A percentile compares a stretch with the other conserved stretches of the same genome.
Evolutionary conservation across 1,140 invertebrate genomes (phyloP).

Genomic region (Drosophila ohnishii): DNA sequence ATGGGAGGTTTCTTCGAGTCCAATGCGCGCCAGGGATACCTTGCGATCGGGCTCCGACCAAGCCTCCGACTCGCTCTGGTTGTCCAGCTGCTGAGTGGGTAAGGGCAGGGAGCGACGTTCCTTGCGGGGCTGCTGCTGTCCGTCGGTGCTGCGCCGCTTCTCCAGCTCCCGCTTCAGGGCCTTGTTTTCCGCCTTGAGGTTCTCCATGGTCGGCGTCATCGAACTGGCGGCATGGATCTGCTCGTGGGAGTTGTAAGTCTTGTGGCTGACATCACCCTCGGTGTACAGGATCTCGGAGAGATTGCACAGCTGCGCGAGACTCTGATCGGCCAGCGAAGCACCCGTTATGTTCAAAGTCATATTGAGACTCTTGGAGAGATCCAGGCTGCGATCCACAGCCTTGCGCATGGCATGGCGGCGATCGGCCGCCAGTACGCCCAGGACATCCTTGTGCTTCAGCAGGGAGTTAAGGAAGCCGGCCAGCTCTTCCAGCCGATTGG

Average conservation of each 20-base stretch:
- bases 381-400: constrained; percentile 85
- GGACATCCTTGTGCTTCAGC: constrained; percentile 86
- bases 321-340: constrained; percentile 73
- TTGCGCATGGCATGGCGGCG: constrained; percentile 84
- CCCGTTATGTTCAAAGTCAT: constrained; percentile 79
- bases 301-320: constrained; percentile 83
- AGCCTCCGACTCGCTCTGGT: constrained; percentile 90
- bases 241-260: constrained; percentile 75
- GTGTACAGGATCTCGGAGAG: constrained; percentile 83
- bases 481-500: constrained; percentile 87
- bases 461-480: constrained; percentile 89
- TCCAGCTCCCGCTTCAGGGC: constrained; percentile 83
- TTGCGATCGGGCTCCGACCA: constrained; percentile 93
- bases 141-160: constrained; percentile 51
- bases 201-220: constrained; percentile 76
- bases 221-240: constrained; percentile 68
- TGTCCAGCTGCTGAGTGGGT: constrained; percentile 74
- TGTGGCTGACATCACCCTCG: constrained; percentile 53
- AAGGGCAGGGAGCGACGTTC: constrained; percentile 63
- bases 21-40: constrained; percentile 90
- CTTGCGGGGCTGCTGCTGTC: constrained; percentile 47
- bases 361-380: constrained; percentile 85
- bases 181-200: constrained; percentile 83
- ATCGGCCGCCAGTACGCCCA: constrained; percentile 84
- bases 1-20: constrained; percentile 84